A percentile compares a stretch with the other conserved stretches of the same genome.
Conservation (phyloP, 2,888 invertebrate genomes). For the Eretmocerus hayati region DNA sequence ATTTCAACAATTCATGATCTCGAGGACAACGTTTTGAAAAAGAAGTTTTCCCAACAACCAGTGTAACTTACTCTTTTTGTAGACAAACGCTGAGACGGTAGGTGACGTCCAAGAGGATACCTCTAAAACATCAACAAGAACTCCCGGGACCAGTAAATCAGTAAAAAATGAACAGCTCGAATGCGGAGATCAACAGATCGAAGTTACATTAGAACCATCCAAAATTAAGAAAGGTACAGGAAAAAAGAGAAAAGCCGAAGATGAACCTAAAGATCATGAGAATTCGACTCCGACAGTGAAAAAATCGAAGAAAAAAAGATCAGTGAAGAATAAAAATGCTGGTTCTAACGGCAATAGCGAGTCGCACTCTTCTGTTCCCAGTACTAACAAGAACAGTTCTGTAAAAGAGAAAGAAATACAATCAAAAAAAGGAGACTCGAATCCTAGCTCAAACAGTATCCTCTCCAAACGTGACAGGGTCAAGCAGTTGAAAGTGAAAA, state of each 20-base stretch:
- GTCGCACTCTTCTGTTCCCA: constrained; percentile 4
- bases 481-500: constrained; percentile 10
- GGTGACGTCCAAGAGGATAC: no score
- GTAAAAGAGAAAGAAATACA: neutral
- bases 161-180: no score
- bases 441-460: neutral
- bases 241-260: neutral
- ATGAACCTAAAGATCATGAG: neutral
- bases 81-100: no score
- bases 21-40: no score
- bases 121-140: no score
- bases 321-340: neutral
- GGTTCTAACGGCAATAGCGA: neutral
- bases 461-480: neutral
- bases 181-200: no score
- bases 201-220: no score
- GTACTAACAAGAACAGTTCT: constrained; percentile 2
- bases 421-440: neutral
- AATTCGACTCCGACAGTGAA: neutral
- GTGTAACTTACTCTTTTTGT: no score
- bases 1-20: no score
- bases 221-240: neutral
- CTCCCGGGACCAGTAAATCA: no score
- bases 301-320: neutral
- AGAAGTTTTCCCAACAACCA: no score